Evolutionary conservation across 2,888 invertebrate species (phyloP).

Genomic region (Calameuta idolon): DNA sequence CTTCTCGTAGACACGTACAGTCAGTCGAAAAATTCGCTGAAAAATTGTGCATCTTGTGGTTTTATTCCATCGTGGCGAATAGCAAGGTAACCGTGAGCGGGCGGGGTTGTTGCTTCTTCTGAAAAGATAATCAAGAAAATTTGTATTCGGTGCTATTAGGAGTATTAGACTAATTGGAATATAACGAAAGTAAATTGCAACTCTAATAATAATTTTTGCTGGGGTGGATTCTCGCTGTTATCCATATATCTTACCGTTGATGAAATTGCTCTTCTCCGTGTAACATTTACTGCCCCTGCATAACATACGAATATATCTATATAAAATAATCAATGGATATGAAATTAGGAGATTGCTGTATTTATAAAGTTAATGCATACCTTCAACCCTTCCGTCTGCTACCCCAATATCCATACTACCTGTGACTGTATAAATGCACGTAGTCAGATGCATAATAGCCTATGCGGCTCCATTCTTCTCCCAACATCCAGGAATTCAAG

Average conservation of each 20-base stretch:
- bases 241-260: too few relatives aligned
- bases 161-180: neutral
- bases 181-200: neutral
- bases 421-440: neutral
- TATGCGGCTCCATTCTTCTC: neutral
- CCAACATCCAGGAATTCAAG: neutral
- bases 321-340: neutral
- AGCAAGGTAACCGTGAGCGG: neutral
- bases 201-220: neutral
- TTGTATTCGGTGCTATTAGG: neutral
- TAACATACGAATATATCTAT: neutral
- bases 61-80: neutral
- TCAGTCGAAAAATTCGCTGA: neutral
- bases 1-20: neutral
- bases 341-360: neutral
- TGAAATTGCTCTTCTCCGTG: neutral
- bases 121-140: neutral
- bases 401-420: neutral
- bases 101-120: neutral
- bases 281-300: neutral
- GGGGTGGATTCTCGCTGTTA: neutral
- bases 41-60: neutral
- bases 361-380: neutral
- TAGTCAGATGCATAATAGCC: neutral
- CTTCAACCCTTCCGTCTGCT: neutral